phyloP scores from a whole-genome alignment of 2,888 invertebrate species.

The Scaptomyza cyrtandrae region DNA sequence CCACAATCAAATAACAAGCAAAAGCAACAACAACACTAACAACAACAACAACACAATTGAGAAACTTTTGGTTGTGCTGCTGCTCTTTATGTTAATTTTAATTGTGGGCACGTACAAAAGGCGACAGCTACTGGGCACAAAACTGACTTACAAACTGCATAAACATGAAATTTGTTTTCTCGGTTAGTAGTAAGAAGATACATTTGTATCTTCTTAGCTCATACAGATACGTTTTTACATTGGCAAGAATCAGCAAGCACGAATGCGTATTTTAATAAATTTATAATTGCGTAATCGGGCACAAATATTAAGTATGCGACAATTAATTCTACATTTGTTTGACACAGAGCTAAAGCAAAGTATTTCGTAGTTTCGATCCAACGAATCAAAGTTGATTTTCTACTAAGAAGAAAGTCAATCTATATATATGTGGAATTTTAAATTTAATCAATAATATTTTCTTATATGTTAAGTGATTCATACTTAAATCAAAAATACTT shows the following conservation, averaged over 20 bases:
- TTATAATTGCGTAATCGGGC: constrained; percentile 20
- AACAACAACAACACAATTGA: constrained; percentile 26
- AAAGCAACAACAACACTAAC: constrained; percentile 23
- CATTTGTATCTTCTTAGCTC: constrained; percentile 46
- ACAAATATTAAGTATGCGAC: constrained; percentile 20
- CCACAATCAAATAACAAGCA: constrained; percentile 48
- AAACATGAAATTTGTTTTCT: constrained; percentile 59
- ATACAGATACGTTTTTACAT: neutral
- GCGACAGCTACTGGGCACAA: constrained; percentile 50
- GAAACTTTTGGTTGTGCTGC: constrained; percentile 36
- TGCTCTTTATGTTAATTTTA: constrained; percentile 67
- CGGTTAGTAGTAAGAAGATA: constrained; percentile 25
- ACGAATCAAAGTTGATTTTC: neutral
- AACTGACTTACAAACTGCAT: constrained; percentile 67
- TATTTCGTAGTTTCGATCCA: neutral
- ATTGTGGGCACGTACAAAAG: constrained; percentile 74
- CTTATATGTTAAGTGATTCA: neutral
- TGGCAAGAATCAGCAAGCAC: constrained; percentile 21
- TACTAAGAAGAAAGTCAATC: too few relatives aligned
- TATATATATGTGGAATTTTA: neutral
- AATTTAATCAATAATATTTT: neutral
- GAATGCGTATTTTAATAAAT: constrained; percentile 27
- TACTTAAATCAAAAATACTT: too few relatives aligned
- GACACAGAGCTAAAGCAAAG: neutral
- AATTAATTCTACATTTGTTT: neutral